Conservation (phyloP, 2,888 invertebrate species). For the Gasteruption jaculator region DNA sequence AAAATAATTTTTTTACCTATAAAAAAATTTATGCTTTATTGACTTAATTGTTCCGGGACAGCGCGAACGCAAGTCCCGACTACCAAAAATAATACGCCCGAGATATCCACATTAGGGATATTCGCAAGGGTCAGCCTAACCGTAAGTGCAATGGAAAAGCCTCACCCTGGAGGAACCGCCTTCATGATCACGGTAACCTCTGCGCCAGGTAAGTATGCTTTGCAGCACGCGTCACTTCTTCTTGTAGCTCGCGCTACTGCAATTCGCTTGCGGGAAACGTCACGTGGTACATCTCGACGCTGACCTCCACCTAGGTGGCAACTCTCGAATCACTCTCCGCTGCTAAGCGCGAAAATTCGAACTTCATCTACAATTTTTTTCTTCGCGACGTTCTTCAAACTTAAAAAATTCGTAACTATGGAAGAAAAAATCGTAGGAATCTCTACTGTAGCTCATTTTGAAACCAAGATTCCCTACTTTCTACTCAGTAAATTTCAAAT, state of each 20-base stretch:
- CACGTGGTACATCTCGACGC: neutral
- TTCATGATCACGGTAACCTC: slow-evolving; percentile 56
- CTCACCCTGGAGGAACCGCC: slow-evolving; percentile 52
- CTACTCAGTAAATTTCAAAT: too few species aligned
- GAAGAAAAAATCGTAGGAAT: too few species aligned
- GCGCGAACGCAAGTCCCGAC: slow-evolving; percentile 47
- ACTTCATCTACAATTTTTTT: too few species aligned
- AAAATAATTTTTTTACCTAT: too few species aligned
- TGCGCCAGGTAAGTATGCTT: slow-evolving; percentile 57
- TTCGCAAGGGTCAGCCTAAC: slow-evolving; percentile 57
- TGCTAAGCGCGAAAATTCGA: too few species aligned
- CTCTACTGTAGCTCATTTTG: too few species aligned
- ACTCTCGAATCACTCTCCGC: too few species aligned
- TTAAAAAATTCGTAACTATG: too few species aligned
- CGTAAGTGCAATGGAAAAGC: slow-evolving; percentile 59
- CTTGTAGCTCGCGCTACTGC: slow-evolving; percentile 9
- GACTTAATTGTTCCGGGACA: slow-evolving; percentile 43
- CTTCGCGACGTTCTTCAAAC: too few species aligned
- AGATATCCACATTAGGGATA: slow-evolving; percentile 55
- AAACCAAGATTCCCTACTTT: too few species aligned
- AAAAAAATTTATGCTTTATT: slow-evolving; percentile 11
- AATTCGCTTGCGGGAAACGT: slow-evolving; percentile 23
- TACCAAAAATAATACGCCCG: slow-evolving; percentile 50
- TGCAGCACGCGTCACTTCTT: slow-evolving; percentile 22
- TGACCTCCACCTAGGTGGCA: too few species aligned